A percentile compares a stretch with the other conserved stretches of the same genome.
Evolutionary conservation across 2,888 invertebrate genomes (phyloP).

Genomic region (Dione vanillae): DNA sequence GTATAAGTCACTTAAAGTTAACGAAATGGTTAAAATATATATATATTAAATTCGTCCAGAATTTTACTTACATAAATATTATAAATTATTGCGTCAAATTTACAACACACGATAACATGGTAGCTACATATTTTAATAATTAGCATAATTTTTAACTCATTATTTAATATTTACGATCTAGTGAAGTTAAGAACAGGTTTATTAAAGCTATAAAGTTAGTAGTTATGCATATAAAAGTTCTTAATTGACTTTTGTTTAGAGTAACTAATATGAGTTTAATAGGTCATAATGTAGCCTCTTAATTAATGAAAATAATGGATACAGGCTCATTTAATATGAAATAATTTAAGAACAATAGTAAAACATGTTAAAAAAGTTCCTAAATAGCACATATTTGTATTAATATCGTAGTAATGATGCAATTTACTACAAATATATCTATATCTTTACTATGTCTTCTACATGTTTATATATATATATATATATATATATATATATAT

Average conservation of each 20-base stretch:
- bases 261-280: constrained; percentile 1
- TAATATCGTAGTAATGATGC: no score
- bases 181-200: constrained; percentile 14
- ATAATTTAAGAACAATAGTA: not conserved
- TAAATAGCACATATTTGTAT: no score
- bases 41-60: constrained; percentile 12
- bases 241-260: constrained; percentile 23
- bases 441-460: no score
- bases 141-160: constrained; percentile 13
- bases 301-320: not conserved
- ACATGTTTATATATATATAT: no score
- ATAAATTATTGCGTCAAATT: constrained; percentile 21
- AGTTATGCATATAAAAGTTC: constrained; percentile 13
- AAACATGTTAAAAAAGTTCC: not conserved
- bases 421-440: no score
- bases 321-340: not conserved
- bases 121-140: constrained; percentile 29
- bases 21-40: constrained; percentile 13
- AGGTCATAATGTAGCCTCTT: constrained; percentile 3
- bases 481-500: no score
- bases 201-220: constrained; percentile 5
- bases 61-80: constrained; percentile 20
- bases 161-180: constrained; percentile 23
- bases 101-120: constrained; percentile 25
- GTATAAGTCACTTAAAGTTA: constrained; percentile 13